A percentile compares a stretch with the other conserved stretches of the same genome.
phyloP scores from a whole-genome alignment of 2,113 vertebrate species.

The Mesitornis unicolor region DNA sequence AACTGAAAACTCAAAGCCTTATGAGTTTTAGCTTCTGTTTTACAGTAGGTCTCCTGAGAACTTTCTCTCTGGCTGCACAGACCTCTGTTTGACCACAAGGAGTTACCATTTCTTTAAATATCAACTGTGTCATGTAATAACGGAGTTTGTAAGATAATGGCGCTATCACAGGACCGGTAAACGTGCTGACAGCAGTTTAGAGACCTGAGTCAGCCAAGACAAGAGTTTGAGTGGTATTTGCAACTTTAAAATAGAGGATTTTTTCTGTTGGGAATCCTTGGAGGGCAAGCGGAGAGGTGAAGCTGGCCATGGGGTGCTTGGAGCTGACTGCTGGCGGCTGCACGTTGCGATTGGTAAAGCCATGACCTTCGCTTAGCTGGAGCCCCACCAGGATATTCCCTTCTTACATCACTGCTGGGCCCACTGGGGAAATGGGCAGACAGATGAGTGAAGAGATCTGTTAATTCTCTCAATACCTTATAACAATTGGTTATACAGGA shows the following conservation, averaged over 20 bases:
- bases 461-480: background rate
- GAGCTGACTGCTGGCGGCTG: background rate
- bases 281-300: background rate
- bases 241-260: background rate
- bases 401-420: background rate
- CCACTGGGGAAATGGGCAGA: background rate
- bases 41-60: background rate
- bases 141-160: background rate
- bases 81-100: background rate
- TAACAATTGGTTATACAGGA: fast-evolving
- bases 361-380: background rate
- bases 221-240: background rate
- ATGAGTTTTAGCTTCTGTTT: background rate
- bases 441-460: background rate
- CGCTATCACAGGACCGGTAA: background rate
- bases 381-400: background rate
- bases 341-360: fast-evolving
- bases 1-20: background rate
- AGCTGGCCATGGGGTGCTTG: background rate
- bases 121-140: background rate
- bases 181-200: background rate
- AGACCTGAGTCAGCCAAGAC: background rate
- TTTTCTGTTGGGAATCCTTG: background rate
- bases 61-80: background rate
- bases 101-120: background rate